phyloP scores from a whole-genome alignment of 2,113 vertebrate genomes.

The Oncorhynchus masou region DNA sequence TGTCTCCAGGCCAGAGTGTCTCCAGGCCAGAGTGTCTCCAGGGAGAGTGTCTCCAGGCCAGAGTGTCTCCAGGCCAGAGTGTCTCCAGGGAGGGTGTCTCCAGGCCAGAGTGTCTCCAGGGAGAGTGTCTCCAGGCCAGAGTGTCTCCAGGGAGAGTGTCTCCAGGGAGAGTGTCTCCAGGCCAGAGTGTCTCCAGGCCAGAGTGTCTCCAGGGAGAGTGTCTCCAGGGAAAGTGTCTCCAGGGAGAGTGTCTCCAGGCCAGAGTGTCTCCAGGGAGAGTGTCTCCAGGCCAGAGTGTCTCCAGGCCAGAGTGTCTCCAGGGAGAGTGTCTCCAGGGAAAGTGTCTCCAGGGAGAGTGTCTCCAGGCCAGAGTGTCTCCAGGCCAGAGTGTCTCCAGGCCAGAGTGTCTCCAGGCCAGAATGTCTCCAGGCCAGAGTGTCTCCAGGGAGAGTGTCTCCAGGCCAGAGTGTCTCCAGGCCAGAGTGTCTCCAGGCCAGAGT shows the following conservation, averaged over 20 bases:
- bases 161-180: too few relatives aligned
- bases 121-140: slow-evolving; percentile 21
- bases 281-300: slow-evolving; percentile 22
- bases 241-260: slow-evolving; percentile 21
- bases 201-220: too few relatives aligned
- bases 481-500: slow-evolving; percentile 19
- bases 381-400: slow-evolving; percentile 19
- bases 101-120: slow-evolving; percentile 13
- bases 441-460: too few relatives aligned
- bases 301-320: slow-evolving; percentile 15
- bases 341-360: slow-evolving; percentile 24
- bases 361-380: slow-evolving; percentile 21
- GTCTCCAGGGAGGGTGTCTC: too few relatives aligned
- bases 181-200: slow-evolving; percentile 19
- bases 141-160: too few relatives aligned
- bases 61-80: slow-evolving; percentile 19
- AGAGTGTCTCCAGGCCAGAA: slow-evolving; percentile 18
- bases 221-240: too few relatives aligned
- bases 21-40: slow-evolving; percentile 17
- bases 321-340: too few relatives aligned
- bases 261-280: too few relatives aligned
- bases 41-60: slow-evolving; percentile 23
- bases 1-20: slow-evolving; percentile 22
- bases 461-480: slow-evolving; percentile 19
- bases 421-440: slow-evolving; percentile 20